Conservation (phyloP, 1,140 invertebrate genomes). For the Semibalanus balanoides region DNA sequence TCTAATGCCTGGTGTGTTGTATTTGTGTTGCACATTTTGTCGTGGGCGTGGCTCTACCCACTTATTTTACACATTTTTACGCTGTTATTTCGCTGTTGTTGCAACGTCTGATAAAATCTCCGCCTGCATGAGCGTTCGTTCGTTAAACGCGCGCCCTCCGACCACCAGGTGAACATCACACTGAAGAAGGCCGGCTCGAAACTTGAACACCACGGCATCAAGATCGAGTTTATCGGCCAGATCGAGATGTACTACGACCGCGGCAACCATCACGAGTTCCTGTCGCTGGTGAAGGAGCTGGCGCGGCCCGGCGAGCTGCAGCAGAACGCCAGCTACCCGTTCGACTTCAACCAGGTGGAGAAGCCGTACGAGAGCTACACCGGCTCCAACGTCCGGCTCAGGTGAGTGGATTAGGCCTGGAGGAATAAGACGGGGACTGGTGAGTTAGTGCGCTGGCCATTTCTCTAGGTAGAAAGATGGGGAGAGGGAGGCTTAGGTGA, state of each 20-base stretch:
- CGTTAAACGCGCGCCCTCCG: background rate
- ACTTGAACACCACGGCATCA: constrained; percentile 97
- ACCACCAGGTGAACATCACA: constrained; percentile 71
- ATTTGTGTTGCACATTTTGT: background rate
- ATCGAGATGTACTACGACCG: constrained; percentile 98
- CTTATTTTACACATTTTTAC: background rate
- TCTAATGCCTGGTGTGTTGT: background rate
- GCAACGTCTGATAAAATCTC: too few relatives aligned
- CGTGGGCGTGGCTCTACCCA: background rate
- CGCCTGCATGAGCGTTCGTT: too few relatives aligned
- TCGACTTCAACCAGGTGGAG: constrained; percentile 96
- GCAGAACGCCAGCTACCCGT: constrained; percentile 83
- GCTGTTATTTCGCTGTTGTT: too few relatives aligned
- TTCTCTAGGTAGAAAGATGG: too few relatives aligned
- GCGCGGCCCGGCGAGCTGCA: constrained; percentile 89
- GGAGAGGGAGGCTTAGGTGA: too few relatives aligned
- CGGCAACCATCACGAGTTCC: constrained; percentile 97
- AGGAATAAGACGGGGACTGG: too few relatives aligned
- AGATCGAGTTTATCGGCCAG: constrained; percentile 98
- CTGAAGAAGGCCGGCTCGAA: constrained; percentile 87
- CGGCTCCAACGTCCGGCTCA: constrained; percentile 83
- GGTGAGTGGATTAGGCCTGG: too few relatives aligned
- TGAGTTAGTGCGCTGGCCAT: too few relatives aligned
- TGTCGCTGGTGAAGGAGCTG: constrained; percentile 87
- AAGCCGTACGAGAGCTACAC: constrained; percentile 99